Percentiles rank a stretch among this genome's conserved stretches.
These are phyloP conservation scores for Drosophila antonietae DNA, from an alignment of 2,888 invertebrate genomes.

Conservation along the genomic window DNA sequence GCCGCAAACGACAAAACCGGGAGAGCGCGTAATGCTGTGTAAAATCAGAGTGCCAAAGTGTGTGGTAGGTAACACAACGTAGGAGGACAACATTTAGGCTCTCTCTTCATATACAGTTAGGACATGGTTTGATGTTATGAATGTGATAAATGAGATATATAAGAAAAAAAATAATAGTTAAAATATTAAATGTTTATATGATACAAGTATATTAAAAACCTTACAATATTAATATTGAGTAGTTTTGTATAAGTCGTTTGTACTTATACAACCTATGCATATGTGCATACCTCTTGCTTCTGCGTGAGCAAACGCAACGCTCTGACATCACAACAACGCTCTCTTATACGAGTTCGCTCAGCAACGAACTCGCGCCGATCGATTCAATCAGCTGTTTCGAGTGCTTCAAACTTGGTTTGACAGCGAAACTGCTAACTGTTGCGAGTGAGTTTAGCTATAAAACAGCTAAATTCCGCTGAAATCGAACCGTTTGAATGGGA, in stretches of 20 bases:
- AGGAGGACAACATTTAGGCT: constrained; percentile 6
- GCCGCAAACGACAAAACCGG: constrained; percentile 3
- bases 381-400: constrained; percentile 33
- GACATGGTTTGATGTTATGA: neutral
- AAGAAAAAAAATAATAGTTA: neutral
- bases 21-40: constrained; percentile 35
- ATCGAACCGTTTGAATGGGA: neutral
- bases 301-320: neutral
- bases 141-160: neutral
- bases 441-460: constrained; percentile 26
- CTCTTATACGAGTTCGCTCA: constrained; percentile 24
- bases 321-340: constrained; percentile 25
- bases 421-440: constrained; percentile 16
- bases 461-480: constrained; percentile 12
- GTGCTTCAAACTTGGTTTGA: constrained; percentile 48
- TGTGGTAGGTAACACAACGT: constrained; percentile 24
- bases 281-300: neutral
- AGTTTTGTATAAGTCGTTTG: neutral
- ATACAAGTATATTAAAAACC: neutral
- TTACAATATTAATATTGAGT: neutral
- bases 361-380: constrained; percentile 6
- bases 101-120: constrained; percentile 4
- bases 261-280: neutral
- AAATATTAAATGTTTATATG: too few species aligned
- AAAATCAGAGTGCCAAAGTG: constrained; percentile 10